These are phyloP conservation scores for Dinocampus coccinellae DNA, from an alignment of 2,888 invertebrate species.

Conservation along the genomic window DNA sequence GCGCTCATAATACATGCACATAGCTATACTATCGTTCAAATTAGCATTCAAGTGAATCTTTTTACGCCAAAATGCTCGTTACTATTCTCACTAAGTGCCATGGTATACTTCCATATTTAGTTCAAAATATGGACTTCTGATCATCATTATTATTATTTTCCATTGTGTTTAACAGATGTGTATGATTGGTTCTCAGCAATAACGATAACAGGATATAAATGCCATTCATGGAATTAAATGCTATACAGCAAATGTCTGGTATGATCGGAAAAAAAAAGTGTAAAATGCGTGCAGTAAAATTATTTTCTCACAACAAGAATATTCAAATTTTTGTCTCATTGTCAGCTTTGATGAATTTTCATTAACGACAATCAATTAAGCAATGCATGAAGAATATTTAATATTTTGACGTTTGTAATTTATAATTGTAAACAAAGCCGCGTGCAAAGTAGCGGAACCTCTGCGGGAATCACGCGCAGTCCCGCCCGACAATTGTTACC, in stretches of 20 bases:
- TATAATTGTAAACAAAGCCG: conserved; percentile 65
- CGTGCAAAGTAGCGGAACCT: conserved; percentile 65
- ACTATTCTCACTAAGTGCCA: not conserved
- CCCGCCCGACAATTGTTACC: conserved; percentile 68
- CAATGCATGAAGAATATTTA: no score
- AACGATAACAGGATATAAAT: conserved; percentile 15
- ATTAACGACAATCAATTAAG: no score
- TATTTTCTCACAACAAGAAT: not conserved
- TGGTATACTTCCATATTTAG: conserved; percentile 24
- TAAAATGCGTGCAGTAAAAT: not conserved
- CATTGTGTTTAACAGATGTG: not conserved
- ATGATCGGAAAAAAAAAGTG: not conserved
- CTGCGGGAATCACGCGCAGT: conserved; percentile 48
- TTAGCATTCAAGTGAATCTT: conserved; percentile 24
- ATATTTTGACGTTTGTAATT: conserved; percentile 61
- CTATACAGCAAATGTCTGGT: not conserved
- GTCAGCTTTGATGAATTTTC: no score
- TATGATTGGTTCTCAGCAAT: not conserved
- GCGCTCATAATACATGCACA: conserved; percentile 6
- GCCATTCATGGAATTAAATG: not conserved
- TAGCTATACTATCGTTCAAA: conserved; percentile 1
- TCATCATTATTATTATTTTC: conserved; percentile 4
- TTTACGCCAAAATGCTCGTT: conserved; percentile 19
- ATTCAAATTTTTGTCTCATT: not conserved
- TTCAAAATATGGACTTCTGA: conserved; percentile 4